These are phyloP conservation scores for Drosophila nannoptera DNA, from an alignment of 1,140 invertebrate genomes.

Conservation along the genomic window DNA sequence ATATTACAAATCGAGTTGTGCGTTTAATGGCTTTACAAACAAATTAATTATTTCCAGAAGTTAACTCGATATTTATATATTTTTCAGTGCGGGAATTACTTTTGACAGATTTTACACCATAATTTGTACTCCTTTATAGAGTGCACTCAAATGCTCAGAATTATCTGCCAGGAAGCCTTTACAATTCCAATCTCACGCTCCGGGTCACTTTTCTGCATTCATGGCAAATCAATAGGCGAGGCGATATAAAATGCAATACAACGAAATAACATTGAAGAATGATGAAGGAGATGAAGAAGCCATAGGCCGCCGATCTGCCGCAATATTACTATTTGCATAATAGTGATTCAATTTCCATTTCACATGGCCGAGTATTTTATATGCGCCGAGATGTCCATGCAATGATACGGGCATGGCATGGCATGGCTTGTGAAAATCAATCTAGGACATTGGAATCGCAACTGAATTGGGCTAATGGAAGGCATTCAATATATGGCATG, in stretches of 20 bases:
- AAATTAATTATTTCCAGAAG: not conserved
- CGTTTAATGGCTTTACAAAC: not conserved
- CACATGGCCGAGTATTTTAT: conserved; percentile 37
- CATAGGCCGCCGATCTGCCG: not conserved
- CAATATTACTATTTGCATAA: conserved; percentile 67
- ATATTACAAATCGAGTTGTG: not conserved
- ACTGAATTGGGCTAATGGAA: conserved; percentile 52
- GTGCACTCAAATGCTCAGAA: conserved; percentile 52
- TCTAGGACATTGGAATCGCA: conserved; percentile 30
- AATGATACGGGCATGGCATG: conserved; percentile 29
- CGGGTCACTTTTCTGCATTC: conserved; percentile 39
- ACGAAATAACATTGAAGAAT: conserved; percentile 52
- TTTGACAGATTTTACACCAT: too few species aligned
- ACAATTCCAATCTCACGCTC: conserved; percentile 7
- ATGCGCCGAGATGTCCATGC: conserved; percentile 36
- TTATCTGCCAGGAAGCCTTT: conserved; percentile 21
- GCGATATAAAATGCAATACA: conserved; percentile 34
- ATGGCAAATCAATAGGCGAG: conserved; percentile 65
- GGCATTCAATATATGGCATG: conserved; percentile 34
- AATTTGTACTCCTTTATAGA: not conserved
- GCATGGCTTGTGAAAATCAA: conserved; percentile 59
- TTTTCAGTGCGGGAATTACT: too few species aligned
- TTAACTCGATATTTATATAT: not conserved
- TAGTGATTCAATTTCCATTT: conserved; percentile 57
- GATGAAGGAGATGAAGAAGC: conserved; percentile 21